Percentiles rank a stretch among this genome's conserved stretches.
phyloP scores from a whole-genome alignment of 2,888 invertebrate genomes.

The Dorcus parallelipipedus region DNA sequence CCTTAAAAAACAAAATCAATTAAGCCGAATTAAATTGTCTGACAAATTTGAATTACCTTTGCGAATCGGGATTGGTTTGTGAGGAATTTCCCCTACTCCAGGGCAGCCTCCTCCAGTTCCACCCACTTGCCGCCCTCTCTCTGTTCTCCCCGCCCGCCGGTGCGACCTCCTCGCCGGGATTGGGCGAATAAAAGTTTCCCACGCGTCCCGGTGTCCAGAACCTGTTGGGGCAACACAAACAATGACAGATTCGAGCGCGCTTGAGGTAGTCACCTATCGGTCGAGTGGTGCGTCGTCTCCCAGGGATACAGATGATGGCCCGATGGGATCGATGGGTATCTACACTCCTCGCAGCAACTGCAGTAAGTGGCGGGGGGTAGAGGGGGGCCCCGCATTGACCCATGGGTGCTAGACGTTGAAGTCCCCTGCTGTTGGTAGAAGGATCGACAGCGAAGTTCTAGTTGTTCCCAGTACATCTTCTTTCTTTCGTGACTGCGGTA shows the following conservation, averaged over 20 bases:
- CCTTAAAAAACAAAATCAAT: background rate
- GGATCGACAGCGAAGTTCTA: conserved; percentile 79
- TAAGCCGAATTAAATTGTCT: background rate
- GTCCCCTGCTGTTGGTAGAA: conserved; percentile 61
- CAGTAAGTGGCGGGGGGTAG: conserved; percentile 52
- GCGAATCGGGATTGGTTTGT: conserved; percentile 36
- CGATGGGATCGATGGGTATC: conserved; percentile 55
- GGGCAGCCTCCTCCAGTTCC: conserved; percentile 70
- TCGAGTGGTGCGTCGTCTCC: conserved; percentile 50
- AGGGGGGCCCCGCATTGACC: conserved; percentile 48
- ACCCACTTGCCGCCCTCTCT: conserved; percentile 50
- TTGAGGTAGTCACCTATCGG: conserved; percentile 41
- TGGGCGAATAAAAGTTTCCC: conserved; percentile 81
- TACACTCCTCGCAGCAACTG: conserved; percentile 70
- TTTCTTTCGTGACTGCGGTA: conserved; percentile 79
- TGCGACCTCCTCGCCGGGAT: conserved; percentile 62
- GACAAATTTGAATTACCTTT: conserved; percentile 30
- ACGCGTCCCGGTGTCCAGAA: conserved; percentile 64
- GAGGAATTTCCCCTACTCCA: conserved; percentile 61
- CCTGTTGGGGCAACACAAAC: conserved; percentile 29
- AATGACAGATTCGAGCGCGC: too few species aligned
- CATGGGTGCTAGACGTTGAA: conserved; percentile 41
- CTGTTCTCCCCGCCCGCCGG: conserved; percentile 33
- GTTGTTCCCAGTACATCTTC: conserved; percentile 93
- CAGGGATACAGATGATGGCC: conserved; percentile 58